Evolutionary conservation across 2,888 invertebrate species (phyloP).

Genomic region (Philereme vetulata): DNA sequence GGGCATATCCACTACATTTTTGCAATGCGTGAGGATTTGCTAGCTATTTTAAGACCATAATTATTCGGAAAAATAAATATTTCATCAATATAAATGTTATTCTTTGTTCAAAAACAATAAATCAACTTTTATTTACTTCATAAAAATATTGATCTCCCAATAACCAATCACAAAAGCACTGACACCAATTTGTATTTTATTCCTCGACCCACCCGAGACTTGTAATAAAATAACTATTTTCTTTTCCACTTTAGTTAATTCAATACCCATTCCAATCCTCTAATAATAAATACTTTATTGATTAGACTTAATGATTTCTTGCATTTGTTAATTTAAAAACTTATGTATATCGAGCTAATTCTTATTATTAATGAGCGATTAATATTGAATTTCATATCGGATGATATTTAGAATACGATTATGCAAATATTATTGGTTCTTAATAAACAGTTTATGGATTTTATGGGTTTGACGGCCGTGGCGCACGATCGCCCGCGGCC

Average conservation of each 20-base stretch:
- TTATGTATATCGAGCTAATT: slow-evolving; percentile 71
- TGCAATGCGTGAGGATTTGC: no score
- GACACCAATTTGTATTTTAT: slow-evolving; percentile 40
- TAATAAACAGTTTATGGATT: slow-evolving; percentile 77
- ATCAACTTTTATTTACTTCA: slow-evolving; percentile 29
- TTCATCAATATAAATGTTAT: slow-evolving; percentile 22
- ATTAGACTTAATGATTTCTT: slow-evolving; percentile 64
- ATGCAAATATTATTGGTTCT: slow-evolving; percentile 81
- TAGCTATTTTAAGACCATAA: no score
- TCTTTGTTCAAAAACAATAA: slow-evolving; percentile 27
- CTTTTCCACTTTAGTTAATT: slow-evolving; percentile 56
- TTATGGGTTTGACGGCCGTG: slow-evolving; percentile 52
- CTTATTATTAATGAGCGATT: slow-evolving; percentile 73
- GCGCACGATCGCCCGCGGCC: slow-evolving; percentile 52
- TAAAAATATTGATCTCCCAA: slow-evolving; percentile 29
- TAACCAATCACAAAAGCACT: slow-evolving; percentile 27
- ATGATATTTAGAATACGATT: slow-evolving; percentile 73
- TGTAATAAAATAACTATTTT: slow-evolving; percentile 58
- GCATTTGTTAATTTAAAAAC: slow-evolving; percentile 65
- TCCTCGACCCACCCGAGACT: slow-evolving; percentile 41
- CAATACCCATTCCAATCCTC: slow-evolving; percentile 50
- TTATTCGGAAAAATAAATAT: slow-evolving; percentile 8
- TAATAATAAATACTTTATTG: slow-evolving; percentile 65
- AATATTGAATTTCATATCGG: slow-evolving; percentile 77
- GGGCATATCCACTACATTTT: no score